Conservation (phyloP, 2,113 vertebrate species). For the Tupaia tana region DNA sequence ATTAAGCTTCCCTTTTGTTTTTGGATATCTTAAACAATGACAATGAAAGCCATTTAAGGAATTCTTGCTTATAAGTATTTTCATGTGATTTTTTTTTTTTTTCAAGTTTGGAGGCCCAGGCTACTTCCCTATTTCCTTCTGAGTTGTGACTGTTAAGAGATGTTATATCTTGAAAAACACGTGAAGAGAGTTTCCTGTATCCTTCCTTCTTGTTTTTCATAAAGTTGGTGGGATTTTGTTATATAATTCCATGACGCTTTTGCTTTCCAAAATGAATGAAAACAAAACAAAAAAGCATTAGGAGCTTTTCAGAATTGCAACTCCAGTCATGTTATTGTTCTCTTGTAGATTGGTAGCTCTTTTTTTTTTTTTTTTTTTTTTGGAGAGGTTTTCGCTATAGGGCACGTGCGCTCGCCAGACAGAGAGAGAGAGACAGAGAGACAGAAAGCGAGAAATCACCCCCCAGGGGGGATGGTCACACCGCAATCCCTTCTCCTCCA, state of each 20-base stretch:
- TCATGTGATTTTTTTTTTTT: background rate
- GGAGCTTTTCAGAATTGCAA: background rate
- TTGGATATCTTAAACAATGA: conserved; percentile 42
- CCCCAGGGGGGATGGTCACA: too few species aligned
- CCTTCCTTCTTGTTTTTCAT: conserved; percentile 54
- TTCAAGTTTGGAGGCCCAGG: background rate
- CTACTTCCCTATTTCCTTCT: background rate
- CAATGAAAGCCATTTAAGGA: conserved; percentile 25
- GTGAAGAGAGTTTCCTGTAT: background rate
- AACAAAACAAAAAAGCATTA: background rate
- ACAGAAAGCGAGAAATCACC: too few species aligned
- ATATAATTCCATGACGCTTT: conserved; percentile 22
- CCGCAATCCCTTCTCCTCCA: too few species aligned
- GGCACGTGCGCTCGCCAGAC: too few species aligned
- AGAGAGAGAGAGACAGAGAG: too few species aligned
- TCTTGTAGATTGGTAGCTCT: background rate
- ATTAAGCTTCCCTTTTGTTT: conserved; percentile 66
- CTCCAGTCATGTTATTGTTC: background rate
- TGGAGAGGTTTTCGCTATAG: too few species aligned
- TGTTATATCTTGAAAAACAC: conserved; percentile 17
- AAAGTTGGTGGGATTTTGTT: conserved; percentile 14
- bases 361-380: background rate
- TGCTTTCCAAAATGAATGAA: conserved; percentile 18
- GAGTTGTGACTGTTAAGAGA: conserved; percentile 42
- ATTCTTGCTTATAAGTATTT: conserved; percentile 44